phyloP scores from a whole-genome alignment of 2,113 vertebrate genomes.

The Pyxicephalus adspersus region DNA sequence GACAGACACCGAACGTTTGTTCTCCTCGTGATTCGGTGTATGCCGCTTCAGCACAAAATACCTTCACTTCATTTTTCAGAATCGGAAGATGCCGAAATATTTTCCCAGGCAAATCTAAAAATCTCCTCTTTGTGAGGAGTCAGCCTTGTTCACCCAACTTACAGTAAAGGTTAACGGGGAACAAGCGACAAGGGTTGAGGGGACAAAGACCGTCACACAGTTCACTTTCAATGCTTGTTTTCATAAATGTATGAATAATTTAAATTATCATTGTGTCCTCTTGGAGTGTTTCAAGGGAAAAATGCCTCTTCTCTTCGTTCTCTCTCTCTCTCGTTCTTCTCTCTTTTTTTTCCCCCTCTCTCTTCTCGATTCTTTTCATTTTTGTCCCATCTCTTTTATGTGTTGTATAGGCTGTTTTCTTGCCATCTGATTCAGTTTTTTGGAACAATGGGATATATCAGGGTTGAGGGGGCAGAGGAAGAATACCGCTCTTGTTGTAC shows the following conservation, averaged over 20 bases:
- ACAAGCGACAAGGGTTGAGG: slow-evolving; percentile 80
- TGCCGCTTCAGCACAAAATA: slow-evolving; percentile 76
- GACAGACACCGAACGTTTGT: slow-evolving; percentile 55
- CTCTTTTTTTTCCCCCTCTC: slow-evolving; percentile 64
- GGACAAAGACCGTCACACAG: slow-evolving; percentile 91
- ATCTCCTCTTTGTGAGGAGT: slow-evolving; percentile 77
- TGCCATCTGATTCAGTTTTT: slow-evolving; percentile 87
- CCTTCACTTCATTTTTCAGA: slow-evolving; percentile 70
- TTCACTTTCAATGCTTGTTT: slow-evolving; percentile 84
- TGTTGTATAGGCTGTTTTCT: slow-evolving; percentile 80
- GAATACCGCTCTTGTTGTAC: slow-evolving; percentile 87
- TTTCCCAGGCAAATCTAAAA: slow-evolving; percentile 84
- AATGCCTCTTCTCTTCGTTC: slow-evolving; percentile 78
- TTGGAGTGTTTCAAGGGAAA: slow-evolving; percentile 79
- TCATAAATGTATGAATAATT: slow-evolving; percentile 93
- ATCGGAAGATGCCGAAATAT: slow-evolving; percentile 70
- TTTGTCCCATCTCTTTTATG: slow-evolving; percentile 92
- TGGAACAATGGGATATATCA: slow-evolving; percentile 88
- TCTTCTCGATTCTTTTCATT: slow-evolving; percentile 78
- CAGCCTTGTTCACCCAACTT: slow-evolving; percentile 76
- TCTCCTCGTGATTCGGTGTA: slow-evolving; percentile 62
- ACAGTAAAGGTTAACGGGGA: slow-evolving; percentile 90
- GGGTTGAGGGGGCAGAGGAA: slow-evolving; percentile 81
- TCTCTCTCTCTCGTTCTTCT: slow-evolving; percentile 49
- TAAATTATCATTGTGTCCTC: slow-evolving; percentile 83